Base-by-base conservation (phyloP, 53 echinoderm and acorn worm genomes). In the Hippasteria phrygiana region DNA sequence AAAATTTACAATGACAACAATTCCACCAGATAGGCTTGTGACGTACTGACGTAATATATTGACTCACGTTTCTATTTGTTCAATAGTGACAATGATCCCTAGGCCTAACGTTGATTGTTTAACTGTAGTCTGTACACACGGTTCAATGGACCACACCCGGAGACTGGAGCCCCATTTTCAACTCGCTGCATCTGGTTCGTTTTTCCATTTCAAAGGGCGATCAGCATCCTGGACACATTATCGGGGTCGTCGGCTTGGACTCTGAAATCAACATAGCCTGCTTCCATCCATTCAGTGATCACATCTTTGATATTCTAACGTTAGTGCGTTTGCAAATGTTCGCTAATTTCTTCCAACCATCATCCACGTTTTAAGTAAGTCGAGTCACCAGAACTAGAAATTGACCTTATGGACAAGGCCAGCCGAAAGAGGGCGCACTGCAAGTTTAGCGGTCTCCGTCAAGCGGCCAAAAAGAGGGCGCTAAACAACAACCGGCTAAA, bases 101-200 rank as follows among this genome's bases (percentile, higher is more conserved):
- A n/a, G n/a, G n/a, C n/a, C n/a, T n/a, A n/a, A n/a, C 48, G 48
- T 48, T 7, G 7, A 48, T 14, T 48, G 7, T 48, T 48, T 48
- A 48, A 48, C 48, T 48, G 48, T 7, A 48, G 48, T 48, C 8
- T 48, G 48, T 48, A 48, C 48, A 48, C 8, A 48, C 7, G 8
- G 48, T 10, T 6, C 4, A 37, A 18, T 41, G 46, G 38, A 45
- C 39, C 65, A 64, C 65, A 65, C 81, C 81, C 81, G 81, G 81
- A 7, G 81, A 64, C 81, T 81, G 81, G 55, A 64, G 81, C 43
- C 81, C 81, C 81, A 81, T 81, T 62, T 81, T 63, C 27, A 42
- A 29, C 28, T 41, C 81, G 46, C 2, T 78, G 39, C 24, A 56
- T 59, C 34, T 66, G 13, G 13, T 14, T 66, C 24, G 78, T 36